Conservation (phyloP, 1,140 invertebrate species). For the Leptopilina clavipes region DNA sequence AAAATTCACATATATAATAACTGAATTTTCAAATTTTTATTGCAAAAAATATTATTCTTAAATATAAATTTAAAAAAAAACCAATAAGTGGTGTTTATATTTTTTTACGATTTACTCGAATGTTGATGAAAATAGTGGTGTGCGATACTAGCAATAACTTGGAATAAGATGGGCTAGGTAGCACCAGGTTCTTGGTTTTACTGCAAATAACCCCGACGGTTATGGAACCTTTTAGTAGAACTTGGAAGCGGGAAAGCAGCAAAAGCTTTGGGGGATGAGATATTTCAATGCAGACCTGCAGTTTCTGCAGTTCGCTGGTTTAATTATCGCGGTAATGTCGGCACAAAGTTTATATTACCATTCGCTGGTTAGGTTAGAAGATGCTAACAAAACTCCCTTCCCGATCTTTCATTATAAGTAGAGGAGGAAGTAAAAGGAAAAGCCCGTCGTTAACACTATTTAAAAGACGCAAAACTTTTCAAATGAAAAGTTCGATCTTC, state of each 20-base stretch:
- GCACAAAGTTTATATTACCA: constrained; percentile 52
- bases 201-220: constrained; percentile 66
- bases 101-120: constrained; percentile 9
- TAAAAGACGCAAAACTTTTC: constrained; percentile 10
- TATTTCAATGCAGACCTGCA: constrained; percentile 52
- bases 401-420: constrained; percentile 8
- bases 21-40: too few relatives aligned
- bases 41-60: too few relatives aligned
- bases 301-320: constrained; percentile 54
- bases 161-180: constrained; percentile 33
- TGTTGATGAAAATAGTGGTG: constrained; percentile 19
- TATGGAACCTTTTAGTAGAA: constrained; percentile 60
- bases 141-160: constrained; percentile 10
- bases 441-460: constrained; percentile 12
- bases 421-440: not conserved
- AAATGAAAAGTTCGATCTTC: constrained; percentile 2
- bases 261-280: constrained; percentile 49
- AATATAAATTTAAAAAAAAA: too few relatives aligned
- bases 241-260: constrained; percentile 55
- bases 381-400: constrained; percentile 5
- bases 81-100: not conserved
- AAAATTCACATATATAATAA: too few relatives aligned
- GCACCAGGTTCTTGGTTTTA: constrained; percentile 61
- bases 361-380: constrained; percentile 39
- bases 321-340: constrained; percentile 55